These are phyloP conservation scores for Serranus cabrilla DNA, from an alignment of 2,797 vertebrate species.

Conservation along the genomic window DNA sequence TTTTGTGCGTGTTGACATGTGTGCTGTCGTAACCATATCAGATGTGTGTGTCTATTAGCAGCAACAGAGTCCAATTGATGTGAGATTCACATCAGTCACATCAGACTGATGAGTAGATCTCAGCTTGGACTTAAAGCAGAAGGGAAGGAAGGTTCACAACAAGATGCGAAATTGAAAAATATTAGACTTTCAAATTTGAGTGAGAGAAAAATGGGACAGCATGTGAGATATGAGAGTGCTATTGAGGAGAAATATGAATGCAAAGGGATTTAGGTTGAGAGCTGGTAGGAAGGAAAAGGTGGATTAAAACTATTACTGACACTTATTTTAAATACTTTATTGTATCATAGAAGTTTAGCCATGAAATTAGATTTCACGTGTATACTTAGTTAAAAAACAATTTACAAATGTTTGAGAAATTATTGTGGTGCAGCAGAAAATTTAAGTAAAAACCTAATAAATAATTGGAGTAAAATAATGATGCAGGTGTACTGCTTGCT, in stretches of 20 bases:
- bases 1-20: conserved; percentile 14
- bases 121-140: neutral
- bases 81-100: conserved; percentile 24
- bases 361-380: neutral
- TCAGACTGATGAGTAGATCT: conserved; percentile 5
- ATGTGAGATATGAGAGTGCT: neutral
- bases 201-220: neutral
- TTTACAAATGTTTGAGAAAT: neutral
- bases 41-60: conserved; percentile 1
- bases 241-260: neutral
- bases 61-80: conserved; percentile 19
- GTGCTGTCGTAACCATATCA: conserved; percentile 4
- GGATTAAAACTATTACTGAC: neutral
- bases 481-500: neutral
- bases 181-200: conserved; percentile 42
- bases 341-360: neutral
- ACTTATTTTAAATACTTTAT: neutral
- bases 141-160: conserved; percentile 8
- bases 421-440: neutral
- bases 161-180: conserved; percentile 23
- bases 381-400: neutral
- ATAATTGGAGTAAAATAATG: neutral
- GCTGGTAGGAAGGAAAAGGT: neutral
- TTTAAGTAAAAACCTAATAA: neutral
- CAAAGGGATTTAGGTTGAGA: neutral